Evolutionary conservation across 2,797 vertebrate genomes (phyloP).

Genomic region (Platyrinchus mystaceus): DNA sequence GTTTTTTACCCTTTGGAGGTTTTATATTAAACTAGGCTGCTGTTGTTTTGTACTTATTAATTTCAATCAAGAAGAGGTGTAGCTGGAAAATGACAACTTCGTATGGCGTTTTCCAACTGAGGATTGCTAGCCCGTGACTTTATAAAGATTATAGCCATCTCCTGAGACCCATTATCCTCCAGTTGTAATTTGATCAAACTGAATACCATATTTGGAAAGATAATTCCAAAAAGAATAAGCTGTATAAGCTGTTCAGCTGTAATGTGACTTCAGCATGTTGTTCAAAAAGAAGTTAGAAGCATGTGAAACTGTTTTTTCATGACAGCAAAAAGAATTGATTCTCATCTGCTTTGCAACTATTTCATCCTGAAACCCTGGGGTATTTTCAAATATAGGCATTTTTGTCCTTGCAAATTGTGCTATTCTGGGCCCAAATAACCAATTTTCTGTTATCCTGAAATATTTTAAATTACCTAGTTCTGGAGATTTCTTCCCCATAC

Average conservation of each 20-base stretch:
- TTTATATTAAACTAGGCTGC: background rate
- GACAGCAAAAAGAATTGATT: background rate
- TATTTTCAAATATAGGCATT: background rate
- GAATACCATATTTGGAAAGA: background rate
- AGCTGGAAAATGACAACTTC: background rate
- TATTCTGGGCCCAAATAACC: background rate
- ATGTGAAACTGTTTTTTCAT: background rate
- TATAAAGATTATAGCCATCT: background rate
- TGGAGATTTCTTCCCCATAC: background rate
- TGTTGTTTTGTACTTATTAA: background rate
- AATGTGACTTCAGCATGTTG: background rate
- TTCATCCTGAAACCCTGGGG: background rate
- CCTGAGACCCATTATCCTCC: background rate
- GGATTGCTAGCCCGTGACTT: background rate
- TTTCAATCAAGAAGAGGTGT: background rate
- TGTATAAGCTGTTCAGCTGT: background rate
- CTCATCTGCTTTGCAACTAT: background rate
- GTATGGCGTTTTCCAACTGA: background rate
- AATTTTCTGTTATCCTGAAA: background rate
- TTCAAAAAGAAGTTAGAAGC: background rate
- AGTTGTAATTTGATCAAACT: background rate
- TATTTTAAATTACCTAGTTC: background rate
- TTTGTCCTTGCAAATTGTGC: background rate
- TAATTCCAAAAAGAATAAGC: background rate
- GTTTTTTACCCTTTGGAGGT: background rate